Conservation (phyloP, 64 coral and sea anemone species). For the Montipora foliosa region DNA sequence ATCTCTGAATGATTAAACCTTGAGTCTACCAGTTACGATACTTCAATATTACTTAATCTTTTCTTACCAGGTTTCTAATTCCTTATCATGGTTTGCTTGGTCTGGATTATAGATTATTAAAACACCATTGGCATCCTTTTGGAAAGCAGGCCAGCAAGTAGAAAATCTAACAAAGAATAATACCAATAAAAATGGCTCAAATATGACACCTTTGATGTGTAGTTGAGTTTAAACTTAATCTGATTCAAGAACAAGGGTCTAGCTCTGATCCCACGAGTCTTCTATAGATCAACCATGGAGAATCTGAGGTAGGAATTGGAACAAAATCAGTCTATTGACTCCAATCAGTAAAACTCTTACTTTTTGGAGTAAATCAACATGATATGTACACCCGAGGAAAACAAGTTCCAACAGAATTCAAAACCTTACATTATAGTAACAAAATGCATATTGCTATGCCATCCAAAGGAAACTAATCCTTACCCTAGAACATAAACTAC, state of each 20-base stretch:
- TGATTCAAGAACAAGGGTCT: background rate
- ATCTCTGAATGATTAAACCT: too few species aligned
- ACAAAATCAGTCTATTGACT: background rate
- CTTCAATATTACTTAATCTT: background rate
- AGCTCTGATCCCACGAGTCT: background rate
- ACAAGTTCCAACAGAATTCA: background rate
- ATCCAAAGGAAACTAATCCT: background rate
- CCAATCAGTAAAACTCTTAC: background rate
- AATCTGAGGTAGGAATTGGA: background rate
- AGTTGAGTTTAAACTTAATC: background rate
- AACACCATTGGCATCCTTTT: slow-evolving; percentile 97
- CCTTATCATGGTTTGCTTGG: slow-evolving; percentile 92
- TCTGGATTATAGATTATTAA: slow-evolving; percentile 94
- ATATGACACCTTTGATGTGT: too few species aligned
- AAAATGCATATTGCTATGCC: background rate
- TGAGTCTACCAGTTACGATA: background rate
- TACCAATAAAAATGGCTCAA: background rate
- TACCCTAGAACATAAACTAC: too few species aligned
- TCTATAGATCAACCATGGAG: too few species aligned
- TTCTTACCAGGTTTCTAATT: slow-evolving; percentile 95
- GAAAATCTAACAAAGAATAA: slow-evolving; percentile 57
- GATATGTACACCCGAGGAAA: too few species aligned
- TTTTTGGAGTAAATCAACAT: too few species aligned
- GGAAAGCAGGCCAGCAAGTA: slow-evolving; percentile 97
- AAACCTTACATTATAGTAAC: background rate